Conservation (phyloP, 2,113 vertebrate genomes). For the Nesoenas mayeri region DNA sequence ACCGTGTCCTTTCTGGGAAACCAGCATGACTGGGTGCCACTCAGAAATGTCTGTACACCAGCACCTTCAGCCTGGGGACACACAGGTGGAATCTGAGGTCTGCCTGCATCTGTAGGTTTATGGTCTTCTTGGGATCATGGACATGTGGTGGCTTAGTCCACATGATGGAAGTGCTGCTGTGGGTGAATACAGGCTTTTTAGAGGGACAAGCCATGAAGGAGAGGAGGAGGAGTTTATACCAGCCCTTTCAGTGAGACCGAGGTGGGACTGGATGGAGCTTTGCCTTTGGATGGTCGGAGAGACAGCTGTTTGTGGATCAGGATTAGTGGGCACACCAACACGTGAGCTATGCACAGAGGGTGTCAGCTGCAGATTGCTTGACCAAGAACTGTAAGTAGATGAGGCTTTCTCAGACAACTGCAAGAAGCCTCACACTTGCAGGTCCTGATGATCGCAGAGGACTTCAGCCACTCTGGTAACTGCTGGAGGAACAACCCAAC, state of each 20-base stretch:
- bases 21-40: neutral
- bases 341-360: fast-evolving
- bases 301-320: neutral
- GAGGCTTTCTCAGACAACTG: neutral
- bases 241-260: neutral
- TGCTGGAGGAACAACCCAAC: neutral
- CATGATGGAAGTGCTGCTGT: fast-evolving
- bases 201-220: neutral
- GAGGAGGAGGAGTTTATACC: neutral
- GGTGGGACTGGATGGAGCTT: neutral
- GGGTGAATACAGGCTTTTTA: neutral
- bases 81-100: neutral
- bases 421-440: neutral
- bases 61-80: fast-evolving
- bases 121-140: neutral
- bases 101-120: neutral
- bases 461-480: neutral
- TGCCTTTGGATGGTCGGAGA: neutral
- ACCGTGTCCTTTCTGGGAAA: neutral
- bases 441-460: neutral
- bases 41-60: neutral
- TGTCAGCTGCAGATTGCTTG: neutral
- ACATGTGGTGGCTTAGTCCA: neutral
- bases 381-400: neutral
- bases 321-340: neutral